Evolutionary conservation across 2,113 vertebrate genomes (phyloP).

Genomic region (Halichoeres trimaculatus): DNA sequence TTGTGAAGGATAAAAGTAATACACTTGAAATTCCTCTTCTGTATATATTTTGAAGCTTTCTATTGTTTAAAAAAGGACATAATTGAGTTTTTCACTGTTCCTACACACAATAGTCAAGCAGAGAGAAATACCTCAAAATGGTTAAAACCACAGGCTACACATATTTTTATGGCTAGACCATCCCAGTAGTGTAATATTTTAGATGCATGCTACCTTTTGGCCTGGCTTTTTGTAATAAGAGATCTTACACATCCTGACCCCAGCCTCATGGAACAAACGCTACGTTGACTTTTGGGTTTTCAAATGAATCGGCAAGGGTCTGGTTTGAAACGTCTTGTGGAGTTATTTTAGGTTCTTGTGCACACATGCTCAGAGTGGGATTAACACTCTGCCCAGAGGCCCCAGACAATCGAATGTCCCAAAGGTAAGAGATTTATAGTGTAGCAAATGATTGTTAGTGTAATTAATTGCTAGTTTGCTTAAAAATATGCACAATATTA

Average conservation of each 20-base stretch:
- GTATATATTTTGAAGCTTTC: background rate
- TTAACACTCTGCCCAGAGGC: background rate
- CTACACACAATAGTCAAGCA: background rate
- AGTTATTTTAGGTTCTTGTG: background rate
- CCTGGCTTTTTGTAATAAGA: background rate
- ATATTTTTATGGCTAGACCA: background rate
- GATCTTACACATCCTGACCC: background rate
- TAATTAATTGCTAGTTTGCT: background rate
- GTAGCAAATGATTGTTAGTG: background rate
- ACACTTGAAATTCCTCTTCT: slow-evolving; percentile 7
- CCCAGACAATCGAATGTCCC: background rate
- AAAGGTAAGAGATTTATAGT: background rate
- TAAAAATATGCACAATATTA: background rate
- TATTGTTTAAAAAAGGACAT: too few relatives aligned
- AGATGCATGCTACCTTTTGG: background rate
- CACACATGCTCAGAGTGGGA: background rate
- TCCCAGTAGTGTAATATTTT: too few relatives aligned
- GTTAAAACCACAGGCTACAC: background rate
- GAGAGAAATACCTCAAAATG: background rate
- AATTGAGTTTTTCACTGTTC: background rate
- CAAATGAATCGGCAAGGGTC: background rate
- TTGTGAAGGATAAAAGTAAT: slow-evolving; percentile 46
- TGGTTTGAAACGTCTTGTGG: background rate
- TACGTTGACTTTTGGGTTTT: background rate
- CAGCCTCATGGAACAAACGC: background rate